These are phyloP conservation scores for Ashinkailepas kermadecensis DNA, from an alignment of 2,888 invertebrate species.

Conservation along the genomic window DNA sequence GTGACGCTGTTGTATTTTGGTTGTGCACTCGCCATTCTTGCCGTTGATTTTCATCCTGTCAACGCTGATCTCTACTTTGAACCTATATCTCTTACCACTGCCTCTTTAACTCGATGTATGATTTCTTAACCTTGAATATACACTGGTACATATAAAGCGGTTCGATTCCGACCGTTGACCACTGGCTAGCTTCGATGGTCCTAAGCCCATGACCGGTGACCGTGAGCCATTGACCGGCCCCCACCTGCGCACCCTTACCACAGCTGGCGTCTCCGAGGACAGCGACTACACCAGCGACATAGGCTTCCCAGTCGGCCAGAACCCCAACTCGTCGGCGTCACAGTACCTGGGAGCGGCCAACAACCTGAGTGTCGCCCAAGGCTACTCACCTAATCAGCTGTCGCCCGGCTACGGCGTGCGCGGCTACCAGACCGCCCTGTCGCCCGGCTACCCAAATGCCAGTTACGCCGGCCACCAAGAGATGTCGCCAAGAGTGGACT, in stretches of 20 bases:
- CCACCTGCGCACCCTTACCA: background rate
- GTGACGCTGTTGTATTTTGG: too few species aligned
- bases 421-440: slow-evolving; percentile 34
- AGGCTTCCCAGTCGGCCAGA: slow-evolving; percentile 80
- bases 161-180: too few species aligned
- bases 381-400: slow-evolving; percentile 50
- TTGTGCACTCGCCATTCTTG: too few species aligned
- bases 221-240: too few species aligned
- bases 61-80: too few species aligned
- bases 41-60: too few species aligned
- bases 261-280: slow-evolving; percentile 92
- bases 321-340: slow-evolving; percentile 81
- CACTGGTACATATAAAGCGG: too few species aligned
- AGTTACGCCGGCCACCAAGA: slow-evolving; percentile 30
- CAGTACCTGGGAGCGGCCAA: slow-evolving; percentile 73
- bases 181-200: too few species aligned
- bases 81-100: too few species aligned
- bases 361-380: slow-evolving; percentile 67
- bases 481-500: slow-evolving; percentile 38
- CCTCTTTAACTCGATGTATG: too few species aligned
- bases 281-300: slow-evolving; percentile 95
- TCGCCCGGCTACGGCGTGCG: slow-evolving; percentile 35
- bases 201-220: too few species aligned
- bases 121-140: too few species aligned
- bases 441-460: slow-evolving; percentile 34